Conservation (phyloP, 2,797 vertebrate genomes). For the Meriones psammophilus region DNA sequence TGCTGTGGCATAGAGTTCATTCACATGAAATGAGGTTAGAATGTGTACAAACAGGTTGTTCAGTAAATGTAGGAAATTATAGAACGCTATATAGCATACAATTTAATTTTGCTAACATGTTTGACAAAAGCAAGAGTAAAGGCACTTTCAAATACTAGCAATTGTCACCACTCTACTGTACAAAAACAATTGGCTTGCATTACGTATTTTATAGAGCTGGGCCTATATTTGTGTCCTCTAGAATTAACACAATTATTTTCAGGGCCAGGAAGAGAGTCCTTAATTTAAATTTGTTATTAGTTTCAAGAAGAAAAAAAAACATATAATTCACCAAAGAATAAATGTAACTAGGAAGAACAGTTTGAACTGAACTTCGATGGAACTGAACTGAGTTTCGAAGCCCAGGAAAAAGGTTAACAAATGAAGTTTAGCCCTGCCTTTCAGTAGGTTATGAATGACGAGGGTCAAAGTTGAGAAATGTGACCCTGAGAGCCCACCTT, state of each 20-base stretch:
- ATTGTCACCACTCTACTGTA: background rate
- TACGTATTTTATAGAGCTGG: background rate
- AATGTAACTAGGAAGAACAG: background rate
- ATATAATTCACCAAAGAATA: slow-evolving; percentile 41
- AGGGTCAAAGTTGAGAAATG: background rate
- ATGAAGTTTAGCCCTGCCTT: background rate
- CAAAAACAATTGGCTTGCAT: background rate
- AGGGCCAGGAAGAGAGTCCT: slow-evolving; percentile 21
- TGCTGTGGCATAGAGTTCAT: background rate
- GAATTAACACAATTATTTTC: slow-evolving; percentile 46
- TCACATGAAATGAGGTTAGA: background rate
- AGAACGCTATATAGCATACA: background rate
- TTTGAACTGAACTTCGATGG: background rate
- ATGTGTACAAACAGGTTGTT: background rate
- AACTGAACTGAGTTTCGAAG: slow-evolving; percentile 36
- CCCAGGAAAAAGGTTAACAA: background rate
- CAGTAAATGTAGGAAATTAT: background rate
- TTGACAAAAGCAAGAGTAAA: background rate
- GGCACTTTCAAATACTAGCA: background rate
- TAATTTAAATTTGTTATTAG: slow-evolving; percentile 30
- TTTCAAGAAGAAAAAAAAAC: background rate
- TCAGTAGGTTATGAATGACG: background rate
- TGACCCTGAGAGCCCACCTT: fast-evolving
- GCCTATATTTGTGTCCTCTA: slow-evolving; percentile 39
- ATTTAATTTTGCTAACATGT: background rate